Conservation (phyloP, 2,113 vertebrate genomes). For the Thunnus maccoyii region DNA sequence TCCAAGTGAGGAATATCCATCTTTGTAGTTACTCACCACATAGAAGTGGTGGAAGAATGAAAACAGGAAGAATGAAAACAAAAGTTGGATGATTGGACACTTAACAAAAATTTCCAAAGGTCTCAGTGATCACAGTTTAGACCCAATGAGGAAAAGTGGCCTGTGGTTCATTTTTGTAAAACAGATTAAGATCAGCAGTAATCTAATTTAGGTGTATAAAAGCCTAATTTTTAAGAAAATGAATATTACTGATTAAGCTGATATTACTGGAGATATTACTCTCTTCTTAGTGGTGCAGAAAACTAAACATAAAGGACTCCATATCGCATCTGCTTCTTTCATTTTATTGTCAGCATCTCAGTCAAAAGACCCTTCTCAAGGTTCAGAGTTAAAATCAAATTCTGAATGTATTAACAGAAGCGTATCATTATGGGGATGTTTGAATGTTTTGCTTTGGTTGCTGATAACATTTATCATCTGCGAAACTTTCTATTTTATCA, state of each 20-base stretch:
- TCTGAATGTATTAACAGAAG: slow-evolving; percentile 8
- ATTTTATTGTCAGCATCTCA: slow-evolving; percentile 9
- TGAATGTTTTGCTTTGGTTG: slow-evolving; percentile 24
- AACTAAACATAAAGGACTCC: background rate
- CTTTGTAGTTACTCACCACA: slow-evolving; percentile 5
- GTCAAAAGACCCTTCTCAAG: background rate
- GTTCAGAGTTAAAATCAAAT: background rate
- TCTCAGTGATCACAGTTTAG: slow-evolving; percentile 53
- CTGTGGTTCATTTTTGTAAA: slow-evolving; percentile 39
- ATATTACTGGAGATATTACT: background rate
- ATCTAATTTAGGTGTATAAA: slow-evolving; percentile 33
- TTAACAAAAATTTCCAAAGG: slow-evolving; percentile 2
- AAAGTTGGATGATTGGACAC: slow-evolving; percentile 17
- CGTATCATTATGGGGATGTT: slow-evolving; percentile 13
- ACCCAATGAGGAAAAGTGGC: slow-evolving; percentile 37
- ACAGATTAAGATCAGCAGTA: slow-evolving; percentile 43
- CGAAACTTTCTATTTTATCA: slow-evolving; percentile 30
- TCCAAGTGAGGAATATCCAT: slow-evolving; percentile 5
- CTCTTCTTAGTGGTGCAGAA: background rate
- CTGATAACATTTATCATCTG: slow-evolving; percentile 28
- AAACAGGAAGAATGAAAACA: slow-evolving; percentile 1
- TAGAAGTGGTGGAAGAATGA: background rate
- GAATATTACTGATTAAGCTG: background rate
- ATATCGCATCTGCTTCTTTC: background rate
- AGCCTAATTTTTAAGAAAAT: background rate